These are phyloP conservation scores for Gracilinanus agilis DNA, from an alignment of 2,113 vertebrate genomes.

Conservation along the genomic window DNA sequence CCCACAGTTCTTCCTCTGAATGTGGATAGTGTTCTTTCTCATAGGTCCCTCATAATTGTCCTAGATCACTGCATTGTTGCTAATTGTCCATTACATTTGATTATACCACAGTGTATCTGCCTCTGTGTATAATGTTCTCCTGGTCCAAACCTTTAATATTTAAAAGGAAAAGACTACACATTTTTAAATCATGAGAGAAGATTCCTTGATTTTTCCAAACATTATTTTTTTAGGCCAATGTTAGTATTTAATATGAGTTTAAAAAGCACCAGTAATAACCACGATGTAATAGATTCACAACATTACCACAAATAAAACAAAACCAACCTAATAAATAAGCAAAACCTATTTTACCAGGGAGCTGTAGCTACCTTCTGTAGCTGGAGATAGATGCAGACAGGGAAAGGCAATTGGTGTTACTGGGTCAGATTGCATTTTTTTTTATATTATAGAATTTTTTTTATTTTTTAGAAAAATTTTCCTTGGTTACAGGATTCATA, in stretches of 20 bases:
- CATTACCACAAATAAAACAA: background rate
- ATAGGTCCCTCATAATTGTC: too few species aligned
- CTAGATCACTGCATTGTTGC: too few species aligned
- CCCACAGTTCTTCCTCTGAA: too few species aligned
- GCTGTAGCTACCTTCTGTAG: background rate
- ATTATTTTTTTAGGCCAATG: background rate
- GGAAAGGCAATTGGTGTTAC: background rate
- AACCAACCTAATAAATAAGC: background rate
- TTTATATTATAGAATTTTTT: too few species aligned
- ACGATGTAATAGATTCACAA: background rate
- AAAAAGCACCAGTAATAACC: background rate
- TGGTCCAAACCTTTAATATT: background rate
- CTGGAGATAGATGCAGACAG: background rate
- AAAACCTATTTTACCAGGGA: background rate
- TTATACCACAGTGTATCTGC: too few species aligned
- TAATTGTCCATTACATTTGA: too few species aligned
- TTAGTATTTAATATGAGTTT: background rate
- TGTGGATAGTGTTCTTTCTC: too few species aligned
- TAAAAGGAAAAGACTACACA: background rate
- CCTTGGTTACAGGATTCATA: too few species aligned
- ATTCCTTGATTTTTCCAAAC: background rate
- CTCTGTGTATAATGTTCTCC: too few species aligned
- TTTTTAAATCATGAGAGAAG: background rate
- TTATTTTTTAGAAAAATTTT: too few species aligned
- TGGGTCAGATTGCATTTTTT: background rate